These are phyloP conservation scores for Dendroctonus ponderosae DNA, from an alignment of 1,140 invertebrate species.

Conservation along the genomic window DNA sequence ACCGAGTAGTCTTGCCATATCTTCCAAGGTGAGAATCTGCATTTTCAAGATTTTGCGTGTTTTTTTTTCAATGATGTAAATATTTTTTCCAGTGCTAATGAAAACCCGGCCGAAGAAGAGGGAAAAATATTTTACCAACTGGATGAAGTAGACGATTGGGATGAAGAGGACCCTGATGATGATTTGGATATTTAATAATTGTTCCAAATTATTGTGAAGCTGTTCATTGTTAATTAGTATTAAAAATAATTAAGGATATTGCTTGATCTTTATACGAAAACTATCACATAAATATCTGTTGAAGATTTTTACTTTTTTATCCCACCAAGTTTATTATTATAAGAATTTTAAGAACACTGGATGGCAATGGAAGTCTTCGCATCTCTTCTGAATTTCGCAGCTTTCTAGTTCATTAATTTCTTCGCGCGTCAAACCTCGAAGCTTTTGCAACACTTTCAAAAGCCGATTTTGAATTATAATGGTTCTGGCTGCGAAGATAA, in stretches of 20 bases:
- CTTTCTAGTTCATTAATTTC: slow-evolving; percentile 4
- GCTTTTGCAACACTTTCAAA: slow-evolving; percentile 34
- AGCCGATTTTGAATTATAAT: slow-evolving; percentile 39
- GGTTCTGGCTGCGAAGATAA: slow-evolving; percentile 39
- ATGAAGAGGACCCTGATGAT: slow-evolving; percentile 65
- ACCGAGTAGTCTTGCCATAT: slow-evolving; percentile 58
- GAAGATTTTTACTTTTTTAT: no score
- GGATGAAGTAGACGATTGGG: slow-evolving; percentile 61
- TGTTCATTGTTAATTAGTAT: no score
- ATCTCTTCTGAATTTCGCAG: slow-evolving; percentile 1
- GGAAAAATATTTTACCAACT: slow-evolving; percentile 58
- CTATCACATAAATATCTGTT: no score
- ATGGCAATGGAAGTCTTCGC: slow-evolving; percentile 26
- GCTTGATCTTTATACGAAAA: no score
- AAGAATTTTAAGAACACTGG: slow-evolving; percentile 28
- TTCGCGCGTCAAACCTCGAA: slow-evolving; percentile 22
- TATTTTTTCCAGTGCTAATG: slow-evolving; percentile 28
- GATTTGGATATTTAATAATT: slow-evolving; percentile 57
- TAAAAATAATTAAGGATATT: no score
- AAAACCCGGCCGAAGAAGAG: slow-evolving; percentile 45
- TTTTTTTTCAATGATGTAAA: background rate
- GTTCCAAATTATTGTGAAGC: background rate
- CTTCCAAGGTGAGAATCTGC: slow-evolving; percentile 41
- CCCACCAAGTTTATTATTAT: background rate
- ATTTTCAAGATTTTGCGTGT: background rate